A percentile compares a stretch with the other conserved stretches of the same genome.
phyloP scores from a whole-genome alignment of 2,797 vertebrate species.

The Moxostoma hubbsi region DNA sequence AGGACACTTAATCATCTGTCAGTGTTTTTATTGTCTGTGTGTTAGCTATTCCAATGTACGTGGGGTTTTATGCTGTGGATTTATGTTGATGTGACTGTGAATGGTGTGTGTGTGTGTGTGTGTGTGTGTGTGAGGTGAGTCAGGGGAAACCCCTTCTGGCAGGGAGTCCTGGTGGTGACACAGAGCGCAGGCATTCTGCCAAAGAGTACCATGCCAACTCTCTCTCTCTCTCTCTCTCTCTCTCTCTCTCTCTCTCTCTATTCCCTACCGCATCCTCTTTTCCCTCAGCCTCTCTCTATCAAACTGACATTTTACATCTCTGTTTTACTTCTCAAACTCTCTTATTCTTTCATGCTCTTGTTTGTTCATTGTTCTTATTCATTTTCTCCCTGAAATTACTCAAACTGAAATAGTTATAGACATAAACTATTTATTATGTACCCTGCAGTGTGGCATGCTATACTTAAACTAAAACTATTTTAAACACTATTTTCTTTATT shows the following conservation, averaged over 20 bases:
- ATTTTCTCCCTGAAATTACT: neutral
- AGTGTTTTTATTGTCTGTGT: neutral
- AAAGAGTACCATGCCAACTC: slow-evolving; percentile 70
- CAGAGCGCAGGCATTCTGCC: slow-evolving; percentile 73
- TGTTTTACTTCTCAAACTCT: neutral
- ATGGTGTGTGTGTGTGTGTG: slow-evolving; percentile 41
- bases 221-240: slow-evolving; percentile 31
- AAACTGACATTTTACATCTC: neutral
- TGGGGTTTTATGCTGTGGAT: slow-evolving; percentile 12
- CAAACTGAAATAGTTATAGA: neutral
- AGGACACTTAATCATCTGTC: neutral
- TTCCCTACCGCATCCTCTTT: slow-evolving; percentile 43
- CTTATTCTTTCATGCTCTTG: too few relatives aligned
- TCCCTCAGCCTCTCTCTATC: slow-evolving; percentile 39
- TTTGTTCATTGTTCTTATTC: too few relatives aligned
- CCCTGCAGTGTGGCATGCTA: too few relatives aligned
- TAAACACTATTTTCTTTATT: too few relatives aligned
- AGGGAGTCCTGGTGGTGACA: slow-evolving; percentile 77
- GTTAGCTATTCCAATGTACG: neutral
- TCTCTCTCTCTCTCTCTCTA: neutral
- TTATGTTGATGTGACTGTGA: slow-evolving; percentile 29
- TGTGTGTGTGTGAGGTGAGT: slow-evolving; percentile 60
- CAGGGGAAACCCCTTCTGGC: slow-evolving; percentile 80
- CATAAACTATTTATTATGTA: too few relatives aligned
- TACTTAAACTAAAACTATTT: too few relatives aligned